Evolutionary conservation across 2,797 vertebrate species (phyloP), one percentile per base, ranked within the genome.

Genomic region (Malacoctenus gilli): DNA sequence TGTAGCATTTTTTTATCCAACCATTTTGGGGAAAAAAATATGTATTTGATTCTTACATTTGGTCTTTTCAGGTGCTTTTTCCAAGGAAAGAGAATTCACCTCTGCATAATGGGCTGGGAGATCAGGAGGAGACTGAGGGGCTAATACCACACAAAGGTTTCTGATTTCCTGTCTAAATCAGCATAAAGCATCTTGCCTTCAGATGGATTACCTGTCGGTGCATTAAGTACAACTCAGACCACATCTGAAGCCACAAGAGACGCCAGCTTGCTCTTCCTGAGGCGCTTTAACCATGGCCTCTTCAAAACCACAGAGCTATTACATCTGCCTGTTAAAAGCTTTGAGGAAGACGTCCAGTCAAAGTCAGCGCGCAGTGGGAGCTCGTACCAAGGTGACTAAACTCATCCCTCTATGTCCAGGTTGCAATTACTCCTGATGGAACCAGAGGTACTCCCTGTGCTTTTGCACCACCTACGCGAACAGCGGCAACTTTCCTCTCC

Each of bases 251-350:
- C 86, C 89, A 88, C 88, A 81, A 72, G 89, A 87, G 87, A 89
- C 82, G 50, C 81, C 69, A 63, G 80, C 72, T 54, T 76, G 69
- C 82, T 87, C 76, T 82, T 87, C 85, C 84, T 75, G 76, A 77
- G 72, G 73, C 23, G 80, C 85, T 89, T 82, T 80, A 77, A 74
- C 72, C 59, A 50, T 73, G 87, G 79, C 81, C 77, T 89, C 80
- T 86, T 82, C 70, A 77, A 90, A 89, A 91, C 91, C 91, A 89
- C 90, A 90, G 83, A 63, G 75, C 87, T 83, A 85, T 88, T 89
- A 89, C 84, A 87, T 83, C 85, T 89, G 86, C 83, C 87, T 84
- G 86, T 87, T 91, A 92, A 91, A 92, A 91, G 89, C 89, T 88
- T 90, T 85, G 85, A 87, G 83, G 60, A 75, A 82, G 77, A 65